Evolutionary conservation across 2,797 vertebrate genomes (phyloP).

Genomic region (Falco concolor): DNA sequence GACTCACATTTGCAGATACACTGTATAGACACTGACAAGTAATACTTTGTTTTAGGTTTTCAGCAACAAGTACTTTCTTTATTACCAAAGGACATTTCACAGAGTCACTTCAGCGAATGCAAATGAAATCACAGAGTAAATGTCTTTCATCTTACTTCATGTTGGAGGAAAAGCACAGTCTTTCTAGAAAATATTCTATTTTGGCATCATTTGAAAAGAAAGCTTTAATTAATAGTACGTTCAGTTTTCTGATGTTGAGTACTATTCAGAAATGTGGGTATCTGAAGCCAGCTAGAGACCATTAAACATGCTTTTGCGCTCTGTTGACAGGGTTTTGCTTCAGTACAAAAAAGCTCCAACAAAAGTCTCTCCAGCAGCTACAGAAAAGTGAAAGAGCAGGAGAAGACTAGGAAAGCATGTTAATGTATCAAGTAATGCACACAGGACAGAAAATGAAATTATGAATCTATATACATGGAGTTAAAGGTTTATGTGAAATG

Average conservation of each 20-base stretch:
- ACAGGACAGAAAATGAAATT: neutral
- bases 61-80: conserved; percentile 33
- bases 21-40: neutral
- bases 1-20: neutral
- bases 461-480: neutral
- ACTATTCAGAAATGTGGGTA: conserved; percentile 60
- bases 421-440: conserved; percentile 14
- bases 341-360: conserved; percentile 25
- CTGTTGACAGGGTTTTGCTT: conserved; percentile 57
- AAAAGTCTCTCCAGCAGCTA: conserved; percentile 57
- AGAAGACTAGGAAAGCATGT: conserved; percentile 41
- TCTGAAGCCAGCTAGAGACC: conserved; percentile 57
- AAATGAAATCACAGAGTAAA: conserved; percentile 46
- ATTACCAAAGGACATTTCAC: conserved; percentile 34
- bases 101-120: conserved; percentile 50
- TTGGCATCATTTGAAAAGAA: conserved; percentile 47
- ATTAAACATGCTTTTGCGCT: conserved; percentile 57
- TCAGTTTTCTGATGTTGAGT: conserved; percentile 61
- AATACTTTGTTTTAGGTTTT: conserved; percentile 31
- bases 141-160: conserved; percentile 46
- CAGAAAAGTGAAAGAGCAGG: conserved; percentile 12
- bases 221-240: conserved; percentile 60
- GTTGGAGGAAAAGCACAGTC: conserved; percentile 2
- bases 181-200: conserved; percentile 50
- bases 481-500: neutral